A percentile compares a stretch with the other conserved stretches of the same genome.
Evolutionary conservation across 1,140 invertebrate genomes (phyloP).

Genomic region (Littorina saxatilis): DNA sequence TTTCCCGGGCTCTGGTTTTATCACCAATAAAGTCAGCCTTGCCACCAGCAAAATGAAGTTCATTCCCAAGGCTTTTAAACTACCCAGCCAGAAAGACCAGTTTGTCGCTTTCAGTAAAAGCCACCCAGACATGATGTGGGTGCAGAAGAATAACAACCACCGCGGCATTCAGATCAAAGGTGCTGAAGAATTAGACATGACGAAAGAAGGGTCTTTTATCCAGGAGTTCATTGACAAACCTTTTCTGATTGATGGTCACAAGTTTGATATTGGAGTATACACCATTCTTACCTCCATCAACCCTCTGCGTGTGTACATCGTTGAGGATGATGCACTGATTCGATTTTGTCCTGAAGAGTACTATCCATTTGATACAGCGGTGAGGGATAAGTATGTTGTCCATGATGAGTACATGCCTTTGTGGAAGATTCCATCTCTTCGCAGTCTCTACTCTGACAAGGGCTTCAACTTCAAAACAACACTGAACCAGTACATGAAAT

Average conservation of each 20-base stretch:
- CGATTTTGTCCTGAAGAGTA: slow-evolving; percentile 96
- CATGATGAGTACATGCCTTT: slow-evolving; percentile 96
- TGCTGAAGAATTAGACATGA: slow-evolving; percentile 82
- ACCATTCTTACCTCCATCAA: slow-evolving; percentile 93
- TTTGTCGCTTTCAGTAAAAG: slow-evolving; percentile 84
- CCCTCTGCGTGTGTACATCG: slow-evolving; percentile 92
- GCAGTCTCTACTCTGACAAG: slow-evolving; percentile 85
- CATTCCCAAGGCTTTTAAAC: slow-evolving; percentile 91
- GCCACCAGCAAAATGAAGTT: slow-evolving; percentile 86
- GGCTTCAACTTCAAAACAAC: slow-evolving; percentile 91
- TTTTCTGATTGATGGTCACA: slow-evolving; percentile 81
- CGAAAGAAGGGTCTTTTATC: slow-evolving; percentile 87
- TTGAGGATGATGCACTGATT: slow-evolving; percentile 92
- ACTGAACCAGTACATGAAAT: slow-evolving; percentile 87
- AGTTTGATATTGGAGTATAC: slow-evolving; percentile 98
- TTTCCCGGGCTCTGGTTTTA: slow-evolving; percentile 94
- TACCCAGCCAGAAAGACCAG: slow-evolving; percentile 86
- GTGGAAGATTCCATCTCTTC: slow-evolving; percentile 91
- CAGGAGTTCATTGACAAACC: slow-evolving; percentile 92
- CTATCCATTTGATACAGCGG: slow-evolving; percentile 90
- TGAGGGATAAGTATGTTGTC: slow-evolving; percentile 94
- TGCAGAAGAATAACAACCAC: slow-evolving; percentile 95
- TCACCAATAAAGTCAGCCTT: slow-evolving; percentile 96
- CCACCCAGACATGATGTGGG: slow-evolving; percentile 86
- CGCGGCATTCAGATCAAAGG: slow-evolving; percentile 89